These are phyloP conservation scores for Aphaenogaster rudis DNA, from an alignment of 1,140 invertebrate genomes.

Conservation along the genomic window DNA sequence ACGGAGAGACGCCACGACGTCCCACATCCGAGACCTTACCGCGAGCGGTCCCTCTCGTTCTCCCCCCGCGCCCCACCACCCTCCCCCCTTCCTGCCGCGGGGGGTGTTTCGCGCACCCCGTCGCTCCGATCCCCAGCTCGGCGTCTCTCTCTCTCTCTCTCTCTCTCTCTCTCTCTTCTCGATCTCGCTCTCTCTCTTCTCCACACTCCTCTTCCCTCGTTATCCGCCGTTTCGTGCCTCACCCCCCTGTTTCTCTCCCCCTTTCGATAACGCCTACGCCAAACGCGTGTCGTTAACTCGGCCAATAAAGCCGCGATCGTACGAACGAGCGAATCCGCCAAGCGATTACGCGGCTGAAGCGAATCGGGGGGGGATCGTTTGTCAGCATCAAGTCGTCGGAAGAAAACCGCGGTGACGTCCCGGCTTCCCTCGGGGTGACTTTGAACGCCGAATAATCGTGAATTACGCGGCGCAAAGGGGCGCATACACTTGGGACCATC, in stretches of 20 bases:
- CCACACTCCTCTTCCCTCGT: not conserved
- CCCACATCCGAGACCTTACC: conserved; percentile 75
- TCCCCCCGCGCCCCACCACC: not conserved
- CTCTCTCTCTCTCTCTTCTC: not conserved
- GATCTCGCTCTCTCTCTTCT: not conserved
- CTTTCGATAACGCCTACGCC: not conserved
- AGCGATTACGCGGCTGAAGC: conserved; percentile 8
- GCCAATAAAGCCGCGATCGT: not conserved
- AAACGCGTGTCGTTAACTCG: conserved; percentile 22
- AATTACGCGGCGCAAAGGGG: not conserved
- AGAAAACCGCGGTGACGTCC: not conserved
- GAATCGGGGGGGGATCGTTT: conserved; percentile 1
- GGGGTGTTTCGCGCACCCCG: conserved; percentile 3
- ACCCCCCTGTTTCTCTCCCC: not conserved
- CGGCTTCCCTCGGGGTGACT: not conserved
- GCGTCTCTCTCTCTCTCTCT: not conserved
- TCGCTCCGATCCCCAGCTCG: not conserved
- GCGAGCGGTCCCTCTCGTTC: conserved; percentile 44
- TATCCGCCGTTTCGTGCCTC: too few relatives aligned
- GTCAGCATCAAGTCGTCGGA: not conserved
- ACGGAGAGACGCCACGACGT: conserved; percentile 80
- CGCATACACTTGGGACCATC: not conserved
- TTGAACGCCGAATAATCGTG: not conserved
- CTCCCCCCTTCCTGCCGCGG: not conserved
- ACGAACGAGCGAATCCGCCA: not conserved